These are phyloP conservation scores for Cyprinodon diabolis DNA, from an alignment of 2,797 vertebrate genomes.

Conservation along the genomic window DNA sequence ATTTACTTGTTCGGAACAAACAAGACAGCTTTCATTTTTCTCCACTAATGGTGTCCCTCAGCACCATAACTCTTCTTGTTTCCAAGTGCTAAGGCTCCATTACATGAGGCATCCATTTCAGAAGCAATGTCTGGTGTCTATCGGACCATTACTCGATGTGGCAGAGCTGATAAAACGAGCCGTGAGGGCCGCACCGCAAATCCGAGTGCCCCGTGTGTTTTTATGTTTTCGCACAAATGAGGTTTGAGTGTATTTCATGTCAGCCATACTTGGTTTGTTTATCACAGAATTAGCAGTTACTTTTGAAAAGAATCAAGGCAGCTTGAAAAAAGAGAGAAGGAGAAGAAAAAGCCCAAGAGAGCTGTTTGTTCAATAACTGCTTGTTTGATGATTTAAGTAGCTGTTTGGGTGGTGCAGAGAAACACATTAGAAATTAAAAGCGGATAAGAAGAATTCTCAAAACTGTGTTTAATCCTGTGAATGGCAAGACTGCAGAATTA, in stretches of 20 bases:
- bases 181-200: conserved; percentile 24
- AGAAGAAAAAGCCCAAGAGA: conserved; percentile 23
- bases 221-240: conserved; percentile 17
- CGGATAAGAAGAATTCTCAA: conserved; percentile 40
- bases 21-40: conserved; percentile 78
- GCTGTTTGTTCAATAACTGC: conserved; percentile 14
- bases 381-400: conserved; percentile 46
- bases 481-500: conserved; percentile 1
- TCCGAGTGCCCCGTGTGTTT: conserved; percentile 39
- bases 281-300: conserved; percentile 45
- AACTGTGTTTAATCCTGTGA: conserved; percentile 48
- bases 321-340: background rate
- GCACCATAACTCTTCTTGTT: conserved; percentile 71
- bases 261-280: conserved; percentile 39
- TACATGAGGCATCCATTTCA: conserved; percentile 65
- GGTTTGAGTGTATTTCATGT: conserved; percentile 34
- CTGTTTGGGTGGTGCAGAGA: conserved; percentile 46
- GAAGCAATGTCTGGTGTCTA: conserved; percentile 33
- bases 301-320: conserved; percentile 28
- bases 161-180: conserved; percentile 42
- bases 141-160: conserved; percentile 42
- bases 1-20: conserved; percentile 74
- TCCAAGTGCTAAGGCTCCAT: conserved; percentile 65
- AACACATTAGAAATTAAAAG: conserved; percentile 48
- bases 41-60: conserved; percentile 71